phyloP scores from a whole-genome alignment of 2,888 invertebrate genomes.

The Epicampocera succincta region DNA sequence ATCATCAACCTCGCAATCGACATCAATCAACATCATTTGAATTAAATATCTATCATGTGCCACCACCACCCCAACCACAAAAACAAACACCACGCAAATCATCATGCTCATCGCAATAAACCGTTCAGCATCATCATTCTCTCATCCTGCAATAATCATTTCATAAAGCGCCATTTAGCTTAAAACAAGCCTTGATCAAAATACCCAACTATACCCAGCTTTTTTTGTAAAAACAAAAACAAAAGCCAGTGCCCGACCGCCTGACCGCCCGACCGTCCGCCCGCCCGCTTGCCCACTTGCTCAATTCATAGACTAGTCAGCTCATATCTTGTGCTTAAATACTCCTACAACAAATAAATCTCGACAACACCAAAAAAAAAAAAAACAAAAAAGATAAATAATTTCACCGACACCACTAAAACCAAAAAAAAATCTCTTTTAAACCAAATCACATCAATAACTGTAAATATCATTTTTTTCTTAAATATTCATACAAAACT shows the following conservation, averaged over 20 bases:
- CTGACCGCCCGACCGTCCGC: conserved; percentile 62
- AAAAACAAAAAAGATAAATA: background rate
- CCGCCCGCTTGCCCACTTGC: conserved; percentile 55
- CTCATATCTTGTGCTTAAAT: conserved; percentile 59
- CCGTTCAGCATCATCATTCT: conserved; percentile 13
- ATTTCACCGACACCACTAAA: conserved; percentile 70
- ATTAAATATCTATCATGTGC: conserved; percentile 25
- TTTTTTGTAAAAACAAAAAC: conserved; percentile 15
- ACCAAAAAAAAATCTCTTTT: conserved; percentile 62
- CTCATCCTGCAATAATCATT: conserved; percentile 21
- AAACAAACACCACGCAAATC: conserved; percentile 47
- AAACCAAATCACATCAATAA: conserved; percentile 73
- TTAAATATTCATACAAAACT: conserved; percentile 51
- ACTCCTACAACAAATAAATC: conserved; percentile 49
- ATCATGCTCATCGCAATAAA: conserved; percentile 60
- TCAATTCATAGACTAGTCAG: conserved; percentile 49
- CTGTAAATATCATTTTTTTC: conserved; percentile 77
- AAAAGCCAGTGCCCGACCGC: conserved; percentile 27
- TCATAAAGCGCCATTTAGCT: conserved; percentile 36
- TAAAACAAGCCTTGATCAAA: background rate
- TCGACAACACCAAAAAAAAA: conserved; percentile 65
- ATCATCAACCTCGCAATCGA: no score
- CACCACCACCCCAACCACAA: no score
- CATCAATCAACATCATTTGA: conserved; percentile 46
- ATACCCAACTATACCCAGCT: conserved; percentile 50